phyloP scores from a whole-genome alignment of 1,140 invertebrate genomes.

The Drosophila kikkawai region DNA sequence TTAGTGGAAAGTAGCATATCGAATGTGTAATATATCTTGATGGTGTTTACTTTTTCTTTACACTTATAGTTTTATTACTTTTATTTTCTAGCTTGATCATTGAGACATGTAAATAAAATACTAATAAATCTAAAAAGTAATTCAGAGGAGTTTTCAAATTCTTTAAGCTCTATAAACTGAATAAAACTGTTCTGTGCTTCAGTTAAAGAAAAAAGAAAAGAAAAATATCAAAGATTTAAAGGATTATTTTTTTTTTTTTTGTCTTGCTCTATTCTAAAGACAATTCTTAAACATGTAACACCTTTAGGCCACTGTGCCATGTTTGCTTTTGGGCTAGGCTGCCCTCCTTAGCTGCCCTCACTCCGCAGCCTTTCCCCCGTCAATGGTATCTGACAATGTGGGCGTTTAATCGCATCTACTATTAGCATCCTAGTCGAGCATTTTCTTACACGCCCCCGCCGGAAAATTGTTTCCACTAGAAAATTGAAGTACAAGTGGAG shows the following conservation, averaged over 20 bases:
- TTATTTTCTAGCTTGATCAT: too few species aligned
- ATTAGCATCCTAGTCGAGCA: constrained; percentile 64
- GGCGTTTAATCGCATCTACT: constrained; percentile 82
- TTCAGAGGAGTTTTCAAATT: not conserved
- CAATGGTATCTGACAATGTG: constrained; percentile 48
- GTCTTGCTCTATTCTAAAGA: not conserved
- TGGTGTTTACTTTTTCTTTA: not conserved
- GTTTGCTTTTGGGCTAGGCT: not conserved
- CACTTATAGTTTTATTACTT: not conserved
- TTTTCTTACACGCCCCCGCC: constrained; percentile 49
- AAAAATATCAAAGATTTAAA: not conserved
- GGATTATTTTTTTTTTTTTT: not conserved
- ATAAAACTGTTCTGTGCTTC: not conserved
- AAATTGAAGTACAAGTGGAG: constrained; percentile 38
- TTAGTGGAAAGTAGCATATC: not conserved
- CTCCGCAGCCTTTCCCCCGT: constrained; percentile 13
- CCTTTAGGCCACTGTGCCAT: not conserved
- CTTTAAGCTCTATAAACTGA: not conserved
- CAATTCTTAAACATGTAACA: not conserved
- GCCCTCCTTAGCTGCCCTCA: not conserved
- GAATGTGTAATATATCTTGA: not conserved
- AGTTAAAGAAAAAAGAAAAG: not conserved
- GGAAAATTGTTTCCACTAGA: constrained; percentile 32
- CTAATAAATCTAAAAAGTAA: not conserved
- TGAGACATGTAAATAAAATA: not conserved